Percentiles rank a stretch among this genome's conserved stretches.
Conservation (phyloP, 1,140 invertebrate species). For the Diachasma alloeum region DNA sequence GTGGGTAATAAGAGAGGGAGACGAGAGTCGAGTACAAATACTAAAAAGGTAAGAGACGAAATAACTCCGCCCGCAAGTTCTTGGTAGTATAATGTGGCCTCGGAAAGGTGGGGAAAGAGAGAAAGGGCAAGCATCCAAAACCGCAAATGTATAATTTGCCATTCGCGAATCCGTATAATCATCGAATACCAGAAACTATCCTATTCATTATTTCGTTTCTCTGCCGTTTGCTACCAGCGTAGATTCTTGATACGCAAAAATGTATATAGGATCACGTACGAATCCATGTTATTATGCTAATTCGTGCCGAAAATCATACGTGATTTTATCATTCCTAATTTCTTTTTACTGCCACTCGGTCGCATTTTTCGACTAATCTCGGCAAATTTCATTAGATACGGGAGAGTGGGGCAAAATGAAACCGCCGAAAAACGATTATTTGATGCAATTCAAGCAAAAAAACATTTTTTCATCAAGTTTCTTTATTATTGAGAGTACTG, state of each 20-base stretch:
- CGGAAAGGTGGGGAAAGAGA: slow-evolving; percentile 11
- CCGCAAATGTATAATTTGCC: slow-evolving; percentile 64
- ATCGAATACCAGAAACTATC: slow-evolving; percentile 64
- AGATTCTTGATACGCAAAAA: slow-evolving; percentile 23
- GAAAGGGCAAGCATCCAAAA: slow-evolving; percentile 41
- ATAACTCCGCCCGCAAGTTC: slow-evolving; percentile 47
- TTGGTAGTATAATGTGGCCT: slow-evolving; percentile 32
- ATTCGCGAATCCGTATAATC: slow-evolving; percentile 61
- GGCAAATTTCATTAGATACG: not conserved
- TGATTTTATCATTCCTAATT: not conserved
- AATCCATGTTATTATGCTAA: slow-evolving; percentile 65
- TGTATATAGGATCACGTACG: slow-evolving; percentile 52
- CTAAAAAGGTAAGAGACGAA: slow-evolving; percentile 4
- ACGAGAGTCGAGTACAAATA: not conserved
- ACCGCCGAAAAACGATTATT: too few species aligned
- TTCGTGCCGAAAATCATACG: slow-evolving; percentile 57
- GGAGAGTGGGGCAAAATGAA: too few species aligned
- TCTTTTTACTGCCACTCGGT: not conserved
- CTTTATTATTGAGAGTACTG: too few species aligned
- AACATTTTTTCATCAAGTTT: too few species aligned
- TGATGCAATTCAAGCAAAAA: too few species aligned
- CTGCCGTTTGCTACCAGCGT: slow-evolving; percentile 61
- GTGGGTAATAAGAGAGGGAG: not conserved
- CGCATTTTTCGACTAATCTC: not conserved
- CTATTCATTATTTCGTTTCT: slow-evolving; percentile 65